A percentile compares a stretch with the other conserved stretches of the same genome.
Conservation (phyloP, 2,888 invertebrate species). For the Dynastes grantii region DNA sequence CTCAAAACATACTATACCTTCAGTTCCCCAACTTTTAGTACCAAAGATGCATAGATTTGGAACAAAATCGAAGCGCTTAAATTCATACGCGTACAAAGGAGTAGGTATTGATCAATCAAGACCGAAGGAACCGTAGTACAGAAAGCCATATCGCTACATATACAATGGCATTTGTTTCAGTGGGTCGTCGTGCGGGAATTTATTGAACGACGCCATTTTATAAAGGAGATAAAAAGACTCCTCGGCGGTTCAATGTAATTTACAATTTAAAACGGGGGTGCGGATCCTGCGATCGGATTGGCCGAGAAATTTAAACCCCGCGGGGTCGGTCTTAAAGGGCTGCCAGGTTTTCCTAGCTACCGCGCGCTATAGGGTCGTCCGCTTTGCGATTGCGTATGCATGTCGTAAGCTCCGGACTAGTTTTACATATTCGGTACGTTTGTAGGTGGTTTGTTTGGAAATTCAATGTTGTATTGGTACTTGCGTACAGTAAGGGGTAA, state of each 20-base stretch:
- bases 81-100: not conserved
- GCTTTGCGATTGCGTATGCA: constrained; percentile 33
- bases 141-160: not conserved
- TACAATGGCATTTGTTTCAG: constrained; percentile 25
- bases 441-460: no score
- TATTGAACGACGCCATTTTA: constrained; percentile 41
- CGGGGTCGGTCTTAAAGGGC: constrained; percentile 21
- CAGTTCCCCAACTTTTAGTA: no score
- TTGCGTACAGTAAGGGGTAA: not conserved
- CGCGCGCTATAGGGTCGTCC: constrained; percentile 13
- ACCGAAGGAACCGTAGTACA: no score
- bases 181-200: not conserved
- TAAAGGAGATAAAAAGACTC: constrained; percentile 41
- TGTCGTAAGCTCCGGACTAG: not conserved
- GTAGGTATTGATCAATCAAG: not conserved
- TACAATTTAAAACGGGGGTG: constrained; percentile 44
- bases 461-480: not conserved
- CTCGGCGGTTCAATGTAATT: constrained; percentile 25
- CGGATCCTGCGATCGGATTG: constrained; percentile 18
- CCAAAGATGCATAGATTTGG: no score
- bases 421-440: constrained; percentile 11
- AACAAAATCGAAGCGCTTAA: no score
- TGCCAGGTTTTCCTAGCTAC: not conserved
- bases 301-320: constrained; percentile 40
- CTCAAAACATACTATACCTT: no score